Conservation (phyloP, 2,888 invertebrate genomes). For the Mimachlamys varia region DNA sequence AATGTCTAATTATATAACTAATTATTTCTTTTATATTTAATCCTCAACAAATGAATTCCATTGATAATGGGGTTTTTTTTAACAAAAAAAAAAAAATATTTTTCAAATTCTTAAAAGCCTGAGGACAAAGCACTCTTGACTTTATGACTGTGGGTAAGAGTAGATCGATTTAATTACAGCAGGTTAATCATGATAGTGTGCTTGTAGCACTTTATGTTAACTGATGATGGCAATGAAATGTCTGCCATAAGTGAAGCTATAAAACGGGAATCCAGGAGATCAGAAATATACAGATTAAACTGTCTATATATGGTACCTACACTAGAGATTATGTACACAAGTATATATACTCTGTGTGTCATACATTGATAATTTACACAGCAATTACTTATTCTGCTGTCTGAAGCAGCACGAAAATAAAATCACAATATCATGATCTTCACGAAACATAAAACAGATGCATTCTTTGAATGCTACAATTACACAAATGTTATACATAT, state of each 20-base stretch:
- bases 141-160: not conserved
- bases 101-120: too few relatives aligned
- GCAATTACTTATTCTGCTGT: not conserved
- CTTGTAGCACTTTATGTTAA: not conserved
- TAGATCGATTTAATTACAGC: not conserved
- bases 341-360: not conserved
- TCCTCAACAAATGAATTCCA: too few relatives aligned
- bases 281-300: not conserved
- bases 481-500: not conserved
- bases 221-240: too few relatives aligned
- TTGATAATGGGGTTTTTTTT: too few relatives aligned
- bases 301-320: too few relatives aligned
- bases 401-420: not conserved
- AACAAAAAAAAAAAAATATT: too few relatives aligned
- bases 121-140: not conserved
- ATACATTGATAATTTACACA: not conserved
- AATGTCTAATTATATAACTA: too few relatives aligned
- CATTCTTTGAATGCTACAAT: constrained; percentile 31
- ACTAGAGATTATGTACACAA: not conserved
- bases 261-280: not conserved
- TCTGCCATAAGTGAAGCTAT: too few relatives aligned
- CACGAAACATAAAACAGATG: not conserved
- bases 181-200: too few relatives aligned
- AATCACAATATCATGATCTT: not conserved
- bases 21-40: too few relatives aligned